Evolutionary conservation across 2,888 invertebrate genomes (phyloP).

Genomic region (Melanargia galathea): DNA sequence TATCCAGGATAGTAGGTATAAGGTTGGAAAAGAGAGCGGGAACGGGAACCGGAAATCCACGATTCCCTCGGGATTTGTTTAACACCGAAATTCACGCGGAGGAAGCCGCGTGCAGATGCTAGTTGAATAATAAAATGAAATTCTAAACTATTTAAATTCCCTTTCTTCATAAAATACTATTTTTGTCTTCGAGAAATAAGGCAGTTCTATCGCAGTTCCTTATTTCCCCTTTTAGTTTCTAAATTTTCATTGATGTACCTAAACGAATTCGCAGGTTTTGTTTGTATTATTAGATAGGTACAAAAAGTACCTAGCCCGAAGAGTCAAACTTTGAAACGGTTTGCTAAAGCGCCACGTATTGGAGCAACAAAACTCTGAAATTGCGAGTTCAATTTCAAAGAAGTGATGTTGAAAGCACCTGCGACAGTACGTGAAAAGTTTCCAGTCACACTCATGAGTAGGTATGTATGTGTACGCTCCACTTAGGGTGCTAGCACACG

Average conservation of each 20-base stretch:
- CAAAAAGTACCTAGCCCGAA: constrained; percentile 8
- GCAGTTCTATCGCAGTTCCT: too few relatives aligned
- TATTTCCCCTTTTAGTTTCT: not conserved
- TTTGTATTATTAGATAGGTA: not conserved
- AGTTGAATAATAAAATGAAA: too few relatives aligned
- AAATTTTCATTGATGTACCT: not conserved
- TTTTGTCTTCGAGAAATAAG: too few relatives aligned
- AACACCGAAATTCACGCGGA: too few relatives aligned
- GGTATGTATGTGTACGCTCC: constrained; percentile 28
- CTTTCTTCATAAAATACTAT: too few relatives aligned
- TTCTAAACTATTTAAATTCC: too few relatives aligned
- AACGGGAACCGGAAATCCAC: too few relatives aligned
- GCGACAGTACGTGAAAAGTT: constrained; percentile 69
- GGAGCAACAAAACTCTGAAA: constrained; percentile 44
- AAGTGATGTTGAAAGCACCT: constrained; percentile 64
- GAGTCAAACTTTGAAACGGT: constrained; percentile 38
- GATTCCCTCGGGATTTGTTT: too few relatives aligned
- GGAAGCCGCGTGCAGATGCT: not conserved
- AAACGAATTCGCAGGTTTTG: not conserved
- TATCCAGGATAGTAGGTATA: too few relatives aligned
- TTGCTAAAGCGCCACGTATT: constrained; percentile 36
- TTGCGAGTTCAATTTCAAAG: constrained; percentile 48
- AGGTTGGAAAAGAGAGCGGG: too few relatives aligned
- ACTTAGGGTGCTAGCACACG: constrained; percentile 19
- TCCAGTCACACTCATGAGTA: constrained; percentile 54